Evolutionary conservation across 2,888 invertebrate genomes (phyloP).

Genomic region (Atrina japonica): DNA sequence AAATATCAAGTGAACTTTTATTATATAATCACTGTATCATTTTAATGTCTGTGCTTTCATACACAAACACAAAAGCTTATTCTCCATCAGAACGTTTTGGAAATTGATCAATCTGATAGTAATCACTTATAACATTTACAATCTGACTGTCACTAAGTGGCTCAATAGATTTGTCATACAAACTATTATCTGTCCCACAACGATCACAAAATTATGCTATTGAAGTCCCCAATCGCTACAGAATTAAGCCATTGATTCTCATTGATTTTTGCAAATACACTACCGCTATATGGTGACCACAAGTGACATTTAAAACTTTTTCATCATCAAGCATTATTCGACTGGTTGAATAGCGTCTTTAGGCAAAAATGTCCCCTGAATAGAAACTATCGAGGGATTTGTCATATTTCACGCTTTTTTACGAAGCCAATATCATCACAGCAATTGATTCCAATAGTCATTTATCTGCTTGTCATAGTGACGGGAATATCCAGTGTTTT

Average conservation of each 20-base stretch:
- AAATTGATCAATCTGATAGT: too few species aligned
- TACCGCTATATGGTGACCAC: constrained; percentile 40
- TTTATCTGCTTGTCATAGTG: constrained; percentile 13
- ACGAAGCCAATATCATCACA: constrained; percentile 22
- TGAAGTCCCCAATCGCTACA: constrained; percentile 27
- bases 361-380: constrained; percentile 17
- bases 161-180: constrained; percentile 54
- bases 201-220: constrained; percentile 34
- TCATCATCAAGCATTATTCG: constrained; percentile 13
- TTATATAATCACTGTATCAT: too few species aligned
- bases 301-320: constrained; percentile 42
- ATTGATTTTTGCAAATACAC: constrained; percentile 39
- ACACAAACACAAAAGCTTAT: too few species aligned
- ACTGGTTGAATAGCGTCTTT: constrained; percentile 17
- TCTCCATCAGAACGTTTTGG: too few species aligned
- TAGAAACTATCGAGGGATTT: constrained; percentile 17
- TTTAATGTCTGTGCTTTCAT: too few species aligned
- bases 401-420: constrained; percentile 16
- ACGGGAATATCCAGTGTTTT: constrained; percentile 33
- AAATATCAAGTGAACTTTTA: too few species aligned
- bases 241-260: constrained; percentile 33
- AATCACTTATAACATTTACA: constrained; percentile 1
- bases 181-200: constrained; percentile 52
- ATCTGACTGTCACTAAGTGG: constrained; percentile 46
- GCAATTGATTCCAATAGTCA: constrained; percentile 25